Base-by-base conservation (phyloP, 1,140 invertebrate genomes). In the Trypoxylus dichotomus region DNA sequence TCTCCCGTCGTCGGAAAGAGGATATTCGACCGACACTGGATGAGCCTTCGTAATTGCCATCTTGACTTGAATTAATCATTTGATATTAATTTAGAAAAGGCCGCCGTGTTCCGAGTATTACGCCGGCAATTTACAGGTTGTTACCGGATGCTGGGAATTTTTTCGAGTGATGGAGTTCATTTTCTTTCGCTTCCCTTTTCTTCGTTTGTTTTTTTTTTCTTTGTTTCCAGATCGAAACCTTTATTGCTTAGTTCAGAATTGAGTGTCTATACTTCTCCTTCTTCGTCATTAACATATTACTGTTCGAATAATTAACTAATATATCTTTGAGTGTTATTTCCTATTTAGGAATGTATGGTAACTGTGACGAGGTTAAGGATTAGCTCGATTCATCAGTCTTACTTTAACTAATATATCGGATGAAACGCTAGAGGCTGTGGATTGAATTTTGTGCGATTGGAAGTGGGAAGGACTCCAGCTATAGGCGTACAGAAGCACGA, bases 31-130 rank as follows among this genome's bases (percentile, higher is more conserved):
- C 21, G 60, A 63, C 32, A 37, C 60, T 63, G 13, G 60, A 63
- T 63, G 60, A 63, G 19, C n/a, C 60, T 63, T 19, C 19, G 60
- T 19, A 63, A 63, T 63, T 63, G 60, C 60, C 60, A 63, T 63
- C 60, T 63, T 63, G 60, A 63, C 60, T 63, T 63, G 60, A 63
- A 63, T 63, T 63, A 63, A 63, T 63, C 60, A 63, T 63, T 63
- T 63, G 60, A 63, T 63, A 63, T 63, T 63, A 63, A 63, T 63
- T 63, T 63, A 24, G 60, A 37, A 8, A 27, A 63, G 60, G 60
- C 25, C 60, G 60, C 60, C 60, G 25, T 27, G 60, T 27, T 63
- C 60, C 60, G 60, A 19, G 60, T 63, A 63, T 63, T 63, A 63
- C 60, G 13, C 19, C 21, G 60, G 60, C 60, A 63, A 63, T 63